Conservation (phyloP, 2,113 vertebrate genomes). For the Brachirus orientalis region DNA sequence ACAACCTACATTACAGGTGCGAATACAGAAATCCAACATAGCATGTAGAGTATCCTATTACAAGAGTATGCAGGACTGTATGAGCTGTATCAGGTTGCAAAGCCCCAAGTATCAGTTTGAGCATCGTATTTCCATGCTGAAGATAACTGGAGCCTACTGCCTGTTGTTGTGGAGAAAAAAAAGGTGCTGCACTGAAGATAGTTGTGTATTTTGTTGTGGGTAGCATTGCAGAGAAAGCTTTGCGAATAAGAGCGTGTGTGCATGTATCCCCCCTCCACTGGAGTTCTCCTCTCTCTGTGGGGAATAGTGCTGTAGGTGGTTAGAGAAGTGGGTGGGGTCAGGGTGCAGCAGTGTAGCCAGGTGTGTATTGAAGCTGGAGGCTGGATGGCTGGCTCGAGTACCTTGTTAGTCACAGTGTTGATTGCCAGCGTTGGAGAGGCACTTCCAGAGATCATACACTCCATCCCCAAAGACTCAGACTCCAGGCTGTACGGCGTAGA, state of each 20-base stretch:
- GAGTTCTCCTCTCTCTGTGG: conserved; percentile 74
- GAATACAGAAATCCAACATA: conserved; percentile 33
- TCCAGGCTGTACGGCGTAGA: conserved; percentile 94
- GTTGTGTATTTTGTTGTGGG: conserved; percentile 76
- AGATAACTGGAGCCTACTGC: conserved; percentile 56
- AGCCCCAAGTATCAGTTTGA: conserved; percentile 47
- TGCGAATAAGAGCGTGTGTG: conserved; percentile 59
- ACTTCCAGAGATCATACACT: conserved; percentile 96
- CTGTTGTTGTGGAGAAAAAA: conserved; percentile 57
- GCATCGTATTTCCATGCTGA: conserved; percentile 51
- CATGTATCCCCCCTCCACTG: conserved; percentile 59
- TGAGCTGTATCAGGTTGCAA: conserved; percentile 53
- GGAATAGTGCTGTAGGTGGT: conserved; percentile 78
- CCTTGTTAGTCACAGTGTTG: conserved; percentile 98
- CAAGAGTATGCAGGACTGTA: conserved; percentile 30
- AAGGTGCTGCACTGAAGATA: conserved; percentile 65
- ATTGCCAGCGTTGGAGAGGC: conserved; percentile 95
- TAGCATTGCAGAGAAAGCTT: conserved; percentile 70
- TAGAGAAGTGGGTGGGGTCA: conserved; percentile 78
- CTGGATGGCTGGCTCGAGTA: conserved; percentile 80
- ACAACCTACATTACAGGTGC: conserved; percentile 48
- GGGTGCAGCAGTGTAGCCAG: conserved; percentile 74
- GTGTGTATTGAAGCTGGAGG: conserved; percentile 78
- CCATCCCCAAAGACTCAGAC: conserved; percentile 94
- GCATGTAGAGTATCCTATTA: conserved; percentile 29